phyloP scores from a whole-genome alignment of 2,888 invertebrate genomes.

The Bibio marci region DNA sequence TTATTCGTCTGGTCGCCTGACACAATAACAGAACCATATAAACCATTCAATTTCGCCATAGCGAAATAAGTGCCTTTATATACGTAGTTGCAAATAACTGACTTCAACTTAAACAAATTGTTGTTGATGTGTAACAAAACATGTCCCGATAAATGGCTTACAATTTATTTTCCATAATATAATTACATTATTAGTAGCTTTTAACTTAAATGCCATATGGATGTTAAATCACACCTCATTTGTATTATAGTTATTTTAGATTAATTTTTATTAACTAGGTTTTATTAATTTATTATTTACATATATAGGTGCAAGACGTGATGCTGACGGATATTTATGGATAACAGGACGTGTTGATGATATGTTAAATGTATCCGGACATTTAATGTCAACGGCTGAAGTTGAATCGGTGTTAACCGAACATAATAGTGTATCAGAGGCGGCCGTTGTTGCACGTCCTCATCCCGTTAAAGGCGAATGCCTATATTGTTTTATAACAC shows the following conservation, averaged over 20 bases:
- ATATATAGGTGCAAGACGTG: conserved; percentile 64
- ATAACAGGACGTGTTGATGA: conserved; percentile 95
- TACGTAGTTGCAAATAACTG: too few relatives aligned
- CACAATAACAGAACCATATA: too few relatives aligned
- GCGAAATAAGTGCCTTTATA: too few relatives aligned
- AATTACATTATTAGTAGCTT: too few relatives aligned
- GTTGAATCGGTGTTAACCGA: conserved; percentile 69
- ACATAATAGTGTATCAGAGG: conserved; percentile 70
- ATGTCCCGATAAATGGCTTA: too few relatives aligned
- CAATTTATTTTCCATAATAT: too few relatives aligned
- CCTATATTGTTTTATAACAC: conserved; percentile 90
- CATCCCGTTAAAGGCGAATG: conserved; percentile 94
- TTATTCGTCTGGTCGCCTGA: too few relatives aligned
- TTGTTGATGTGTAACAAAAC: too few relatives aligned
- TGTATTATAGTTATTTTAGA: background rate
- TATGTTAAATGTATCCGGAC: conserved; percentile 97
- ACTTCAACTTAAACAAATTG: too few relatives aligned
- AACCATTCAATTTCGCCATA: too few relatives aligned
- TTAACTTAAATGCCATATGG: too few relatives aligned
- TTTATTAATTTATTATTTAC: conserved; percentile 1
- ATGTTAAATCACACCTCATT: too few relatives aligned
- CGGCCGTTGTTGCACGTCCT: conserved; percentile 89
- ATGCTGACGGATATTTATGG: conserved; percentile 91
- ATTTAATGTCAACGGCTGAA: conserved; percentile 94
- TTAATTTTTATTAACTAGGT: conserved; percentile 7